These are phyloP conservation scores for Vanessa tameamea DNA, from an alignment of 1,140 invertebrate genomes.

Conservation along the genomic window DNA sequence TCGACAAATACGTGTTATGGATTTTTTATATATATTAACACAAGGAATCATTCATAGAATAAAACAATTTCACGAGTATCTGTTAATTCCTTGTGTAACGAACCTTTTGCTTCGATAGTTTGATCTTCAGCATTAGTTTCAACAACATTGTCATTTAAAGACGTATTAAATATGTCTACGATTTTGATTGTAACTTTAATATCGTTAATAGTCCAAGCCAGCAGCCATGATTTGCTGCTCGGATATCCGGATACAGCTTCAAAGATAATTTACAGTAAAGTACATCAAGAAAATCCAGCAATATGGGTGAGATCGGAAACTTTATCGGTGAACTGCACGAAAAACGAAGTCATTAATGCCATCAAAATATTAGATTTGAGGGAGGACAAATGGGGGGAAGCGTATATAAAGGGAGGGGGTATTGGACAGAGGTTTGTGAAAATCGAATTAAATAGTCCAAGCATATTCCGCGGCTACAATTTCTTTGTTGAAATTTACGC, in stretches of 20 bases:
- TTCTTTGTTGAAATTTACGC: slow-evolving; percentile 72
- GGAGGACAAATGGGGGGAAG: slow-evolving; percentile 65
- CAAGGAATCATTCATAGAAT: slow-evolving; percentile 22
- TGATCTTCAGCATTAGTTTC: neutral
- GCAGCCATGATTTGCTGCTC: slow-evolving; percentile 50
- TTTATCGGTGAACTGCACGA: slow-evolving; percentile 65
- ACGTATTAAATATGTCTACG: slow-evolving; percentile 29
- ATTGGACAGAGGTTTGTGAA: slow-evolving; percentile 64
- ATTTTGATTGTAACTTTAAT: slow-evolving; percentile 26
- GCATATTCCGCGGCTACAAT: slow-evolving; percentile 63
- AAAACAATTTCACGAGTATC: slow-evolving; percentile 15
- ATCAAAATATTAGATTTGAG: slow-evolving; percentile 64
- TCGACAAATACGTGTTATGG: neutral
- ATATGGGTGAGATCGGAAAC: slow-evolving; percentile 65
- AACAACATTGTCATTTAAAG: neutral
- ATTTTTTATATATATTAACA: slow-evolving; percentile 4
- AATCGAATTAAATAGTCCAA: slow-evolving; percentile 64
- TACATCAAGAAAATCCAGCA: slow-evolving; percentile 67
- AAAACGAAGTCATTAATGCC: slow-evolving; percentile 64
- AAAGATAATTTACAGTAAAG: slow-evolving; percentile 63
- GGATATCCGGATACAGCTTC: slow-evolving; percentile 62
- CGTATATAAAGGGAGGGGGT: slow-evolving; percentile 59
- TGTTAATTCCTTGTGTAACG: slow-evolving; percentile 10
- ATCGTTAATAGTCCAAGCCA: slow-evolving; percentile 14
- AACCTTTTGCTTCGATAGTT: neutral